Conservation (phyloP, 1,140 invertebrate species). For the Drosophila grimshawi region DNA sequence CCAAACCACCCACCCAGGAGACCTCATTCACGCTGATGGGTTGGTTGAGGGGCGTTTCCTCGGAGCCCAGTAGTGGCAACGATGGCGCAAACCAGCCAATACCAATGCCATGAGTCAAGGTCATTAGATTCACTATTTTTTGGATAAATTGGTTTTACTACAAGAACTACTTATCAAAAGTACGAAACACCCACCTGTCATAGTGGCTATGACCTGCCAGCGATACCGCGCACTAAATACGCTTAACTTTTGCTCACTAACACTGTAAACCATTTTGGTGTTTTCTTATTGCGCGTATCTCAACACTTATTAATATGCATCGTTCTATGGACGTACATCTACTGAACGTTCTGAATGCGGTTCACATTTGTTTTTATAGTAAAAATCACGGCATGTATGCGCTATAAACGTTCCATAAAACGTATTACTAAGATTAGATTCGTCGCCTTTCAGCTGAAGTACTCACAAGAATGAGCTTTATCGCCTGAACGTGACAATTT, state of each 20-base stretch:
- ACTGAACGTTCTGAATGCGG: slow-evolving; percentile 46
- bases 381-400: slow-evolving; percentile 46
- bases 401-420: slow-evolving; percentile 30
- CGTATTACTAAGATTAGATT: slow-evolving; percentile 36
- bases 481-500: slow-evolving; percentile 23
- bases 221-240: slow-evolving; percentile 66
- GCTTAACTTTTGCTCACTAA: slow-evolving; percentile 39
- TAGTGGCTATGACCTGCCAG: slow-evolving; percentile 69
- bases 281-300: not conserved
- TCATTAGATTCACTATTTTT: slow-evolving; percentile 67
- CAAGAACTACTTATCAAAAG: not conserved
- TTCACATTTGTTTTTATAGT: slow-evolving; percentile 55
- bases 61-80: slow-evolving; percentile 53
- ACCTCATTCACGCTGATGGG: slow-evolving; percentile 62
- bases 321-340: slow-evolving; percentile 28
- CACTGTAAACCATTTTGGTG: slow-evolving; percentile 49
- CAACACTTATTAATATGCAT: slow-evolving; percentile 10
- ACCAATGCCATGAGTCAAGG: slow-evolving; percentile 61
- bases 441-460: slow-evolving; percentile 10
- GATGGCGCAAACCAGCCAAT: slow-evolving; percentile 70
- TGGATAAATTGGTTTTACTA: not conserved
- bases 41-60: slow-evolving; percentile 41
- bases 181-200: slow-evolving; percentile 58
- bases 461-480: slow-evolving; percentile 25
- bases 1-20: slow-evolving; percentile 71